A percentile compares a stretch with the other conserved stretches of the same genome.
Evolutionary conservation across 1,140 invertebrate species (phyloP).

Genomic region (Notospermus geniculatus): DNA sequence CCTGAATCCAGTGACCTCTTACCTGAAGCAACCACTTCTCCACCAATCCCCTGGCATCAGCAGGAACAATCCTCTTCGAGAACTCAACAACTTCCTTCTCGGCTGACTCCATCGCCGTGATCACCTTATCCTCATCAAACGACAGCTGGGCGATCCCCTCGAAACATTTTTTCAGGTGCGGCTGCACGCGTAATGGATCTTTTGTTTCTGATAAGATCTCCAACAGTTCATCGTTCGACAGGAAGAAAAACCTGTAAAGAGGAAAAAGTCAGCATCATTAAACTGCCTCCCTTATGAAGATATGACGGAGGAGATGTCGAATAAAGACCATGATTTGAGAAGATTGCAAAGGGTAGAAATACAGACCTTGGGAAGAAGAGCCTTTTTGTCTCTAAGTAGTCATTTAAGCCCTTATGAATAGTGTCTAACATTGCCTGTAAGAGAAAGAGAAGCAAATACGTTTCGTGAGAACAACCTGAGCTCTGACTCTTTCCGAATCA

Average conservation of each 20-base stretch:
- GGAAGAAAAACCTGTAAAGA: slow-evolving; percentile 50
- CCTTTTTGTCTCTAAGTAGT: slow-evolving; percentile 56
- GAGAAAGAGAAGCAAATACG: slow-evolving; percentile 27
- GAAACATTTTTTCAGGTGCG: slow-evolving; percentile 58
- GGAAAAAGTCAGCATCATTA: slow-evolving; percentile 45
- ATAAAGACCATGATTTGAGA: too few species aligned
- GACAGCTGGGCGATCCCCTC: slow-evolving; percentile 64
- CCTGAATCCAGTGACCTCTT: too few species aligned
- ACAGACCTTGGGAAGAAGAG: slow-evolving; percentile 57
- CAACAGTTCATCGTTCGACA: slow-evolving; percentile 65
- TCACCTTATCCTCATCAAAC: slow-evolving; percentile 69
- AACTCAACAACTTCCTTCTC: slow-evolving; percentile 83
- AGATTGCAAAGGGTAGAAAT: too few species aligned
- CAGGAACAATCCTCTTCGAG: slow-evolving; percentile 75
- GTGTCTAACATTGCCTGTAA: slow-evolving; percentile 60
- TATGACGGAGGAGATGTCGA: too few species aligned
- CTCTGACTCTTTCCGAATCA: too few species aligned
- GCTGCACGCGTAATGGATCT: slow-evolving; percentile 59
- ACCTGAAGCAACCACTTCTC: slow-evolving; percentile 56
- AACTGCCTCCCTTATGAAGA: too few species aligned
- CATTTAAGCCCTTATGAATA: slow-evolving; percentile 56
- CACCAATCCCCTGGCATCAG: slow-evolving; percentile 66
- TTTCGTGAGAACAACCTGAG: too few species aligned
- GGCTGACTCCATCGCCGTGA: slow-evolving; percentile 83
- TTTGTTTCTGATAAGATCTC: slow-evolving; percentile 57